Conservation (phyloP, 2,797 vertebrate genomes). For the Diplodus puntazzo region DNA sequence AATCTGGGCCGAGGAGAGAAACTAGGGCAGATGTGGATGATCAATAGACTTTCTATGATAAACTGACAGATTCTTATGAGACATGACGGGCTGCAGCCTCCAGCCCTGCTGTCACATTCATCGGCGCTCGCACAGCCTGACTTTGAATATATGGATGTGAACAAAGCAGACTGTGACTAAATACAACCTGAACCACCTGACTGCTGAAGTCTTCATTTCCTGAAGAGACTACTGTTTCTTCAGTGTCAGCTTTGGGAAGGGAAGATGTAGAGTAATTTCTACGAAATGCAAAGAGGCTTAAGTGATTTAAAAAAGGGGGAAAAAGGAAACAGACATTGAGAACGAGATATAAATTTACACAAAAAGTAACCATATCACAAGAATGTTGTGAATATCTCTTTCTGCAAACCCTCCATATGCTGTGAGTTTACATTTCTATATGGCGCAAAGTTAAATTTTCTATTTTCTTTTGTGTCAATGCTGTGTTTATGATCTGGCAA, state of each 20-base stretch:
- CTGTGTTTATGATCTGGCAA: no score
- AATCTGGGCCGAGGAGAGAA: conserved; percentile 43
- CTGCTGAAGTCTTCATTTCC: conserved; percentile 30
- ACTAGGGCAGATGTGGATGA: conserved; percentile 62
- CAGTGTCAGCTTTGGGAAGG: not conserved
- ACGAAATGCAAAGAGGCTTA: not conserved
- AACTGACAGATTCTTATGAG: conserved; percentile 61
- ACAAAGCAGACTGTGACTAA: conserved; percentile 35
- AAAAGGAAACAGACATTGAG: not conserved
- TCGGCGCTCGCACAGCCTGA: conserved; percentile 32
- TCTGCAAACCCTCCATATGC: no score
- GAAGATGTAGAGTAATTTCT: not conserved
- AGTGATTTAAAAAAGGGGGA: not conserved
- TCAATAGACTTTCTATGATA: conserved; percentile 59
- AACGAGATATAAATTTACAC: not conserved
- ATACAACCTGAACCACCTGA: conserved; percentile 30
- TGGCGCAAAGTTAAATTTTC: no score
- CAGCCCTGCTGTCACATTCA: conserved; percentile 44
- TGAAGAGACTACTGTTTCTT: conserved; percentile 3
- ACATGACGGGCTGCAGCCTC: conserved; percentile 50
- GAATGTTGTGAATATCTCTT: no score
- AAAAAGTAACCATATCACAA: not conserved
- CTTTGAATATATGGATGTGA: conserved; percentile 53
- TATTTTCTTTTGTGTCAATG: no score
- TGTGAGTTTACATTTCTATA: no score